Evolutionary conservation across 1,140 invertebrate genomes (phyloP), one percentile per base, ranked within the genome.

Genomic region (Drosophila bocki): DNA sequence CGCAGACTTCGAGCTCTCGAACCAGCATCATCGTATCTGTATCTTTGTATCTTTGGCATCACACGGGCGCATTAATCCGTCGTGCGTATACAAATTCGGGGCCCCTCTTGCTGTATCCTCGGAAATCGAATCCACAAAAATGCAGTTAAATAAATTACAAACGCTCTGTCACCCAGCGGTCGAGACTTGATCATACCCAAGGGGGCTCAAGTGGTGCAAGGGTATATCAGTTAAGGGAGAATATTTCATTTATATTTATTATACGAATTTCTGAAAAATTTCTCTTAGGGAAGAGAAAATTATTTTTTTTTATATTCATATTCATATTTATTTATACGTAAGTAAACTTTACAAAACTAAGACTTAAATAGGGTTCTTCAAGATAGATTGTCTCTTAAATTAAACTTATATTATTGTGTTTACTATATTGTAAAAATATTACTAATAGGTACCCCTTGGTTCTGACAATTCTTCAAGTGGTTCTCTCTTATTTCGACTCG

Each of bases 61-160:
- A 70, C 68, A 64, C 68, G 53, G 68, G 42, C 65, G 77, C 76
- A 79, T 74, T 79, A 70, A 63, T 67, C 68, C 82, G 79, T 87
- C 76, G 71, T 82, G 85, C 74, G 77, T 90, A 88, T 72, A 90
- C 84, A 88, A 88, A 88, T 87, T 87, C 86, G 37, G 62, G 37
- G 64, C 59, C 44, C 64, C 45, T 78, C 74, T 75, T 74, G 56
- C 56, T 61, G 68, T 54, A 64, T 77, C 78, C 77, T 80, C 45
- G 69, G 85, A 88, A 90, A 88, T 88, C 85, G 85, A 90, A 88
- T 81, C 85, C 85, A 88, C 85, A 88, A 88, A 88, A 88, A 90
- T 88, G 85, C 85, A 90, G 85, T 88, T 88, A 88, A 88, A 88
- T 88, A 88, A 88, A 88, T 88, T 88, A 88, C 85, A 84, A 90